Base-by-base conservation (phyloP, 2,888 invertebrate species). In the Capitulum mitella region DNA sequence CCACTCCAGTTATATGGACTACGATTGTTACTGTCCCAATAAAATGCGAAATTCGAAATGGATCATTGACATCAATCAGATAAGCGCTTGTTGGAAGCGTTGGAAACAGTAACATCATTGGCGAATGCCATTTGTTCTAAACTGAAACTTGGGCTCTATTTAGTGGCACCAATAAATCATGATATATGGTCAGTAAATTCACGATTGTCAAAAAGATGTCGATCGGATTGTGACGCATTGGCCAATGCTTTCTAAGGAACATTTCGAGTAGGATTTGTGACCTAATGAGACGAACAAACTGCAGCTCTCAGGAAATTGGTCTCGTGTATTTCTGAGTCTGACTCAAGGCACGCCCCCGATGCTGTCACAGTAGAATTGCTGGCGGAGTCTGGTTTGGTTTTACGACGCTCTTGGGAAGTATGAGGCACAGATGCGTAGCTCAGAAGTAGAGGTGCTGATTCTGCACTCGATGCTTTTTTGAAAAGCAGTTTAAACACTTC, bases 81-180 rank as follows among this genome's bases (percentile, higher is more conserved):
- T 34, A 19, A 34, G 29, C 3, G 64, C 19, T 64, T 3, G 32
- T 32, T 29, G 34, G 34, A 6, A 64, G 29, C 34, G 34, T 34
- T 64, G 29, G 64, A 16, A 32, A 34, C 34, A 29, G 64, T 22
- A 34, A 64, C 64, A 32, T 34, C 34, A 32, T 64, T 64, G 29
- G 34, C 6, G 40, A 40, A 26, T 70, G 26, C 26, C 70, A 70
- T 70, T 70, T 70, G 70, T 70, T 70, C n/a, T 26, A 70, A 70
- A 40, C 70, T 40, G 70, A 70, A 40, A 26, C 70, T 40, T 40
- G 37, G 70, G 70, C 70, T 70, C 70, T 70, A 70, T 70, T 70
- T 70, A 70, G 70, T 40, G 14, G 37, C 6, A 1, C 10, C 40
- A 70, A 70, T 70, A 70, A 70, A 70, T 70, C 70, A 37, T 40